Conservation (phyloP, 2,797 vertebrate species). For the Takifugu ocellatus region DNA sequence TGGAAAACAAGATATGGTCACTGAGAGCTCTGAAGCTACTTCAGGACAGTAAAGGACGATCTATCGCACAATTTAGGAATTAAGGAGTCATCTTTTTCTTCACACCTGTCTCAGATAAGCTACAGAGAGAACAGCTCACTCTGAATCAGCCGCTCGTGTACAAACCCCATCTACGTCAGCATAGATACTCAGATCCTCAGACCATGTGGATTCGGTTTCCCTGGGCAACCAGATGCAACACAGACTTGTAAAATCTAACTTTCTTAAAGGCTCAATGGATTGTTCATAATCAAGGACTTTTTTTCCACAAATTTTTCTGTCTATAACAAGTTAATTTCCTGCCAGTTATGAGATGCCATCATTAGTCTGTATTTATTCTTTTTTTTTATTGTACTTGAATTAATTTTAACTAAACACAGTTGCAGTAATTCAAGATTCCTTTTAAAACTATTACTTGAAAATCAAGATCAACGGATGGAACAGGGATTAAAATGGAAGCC, state of each 20-base stretch:
- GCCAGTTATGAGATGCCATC: neutral
- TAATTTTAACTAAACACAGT: no score
- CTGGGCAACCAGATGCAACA: constrained; percentile 21
- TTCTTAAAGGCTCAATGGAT: neutral
- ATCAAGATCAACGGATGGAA: no score
- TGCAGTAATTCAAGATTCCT: no score
- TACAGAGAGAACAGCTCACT: constrained; percentile 24
- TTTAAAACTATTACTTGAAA: no score
- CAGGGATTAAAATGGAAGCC: no score
- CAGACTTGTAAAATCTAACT: neutral
- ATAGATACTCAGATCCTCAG: neutral
- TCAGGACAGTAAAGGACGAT: no score
- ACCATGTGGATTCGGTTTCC: constrained; percentile 4
- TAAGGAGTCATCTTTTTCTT: no score
- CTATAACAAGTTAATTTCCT: neutral
- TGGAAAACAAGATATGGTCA: no score
- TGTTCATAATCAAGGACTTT: neutral
- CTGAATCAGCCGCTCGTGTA: constrained; percentile 13
- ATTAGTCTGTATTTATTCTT: neutral
- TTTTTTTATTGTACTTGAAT: no score
- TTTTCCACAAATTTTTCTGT: neutral
- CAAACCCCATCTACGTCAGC: constrained; percentile 8
- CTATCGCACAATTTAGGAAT: no score
- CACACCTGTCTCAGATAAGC: constrained; percentile 18
- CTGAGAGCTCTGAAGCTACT: no score